Evolutionary conservation across 2,797 vertebrate species (phyloP), one percentile per base, ranked within the genome.

Genomic region (Spea hammondii): DNA sequence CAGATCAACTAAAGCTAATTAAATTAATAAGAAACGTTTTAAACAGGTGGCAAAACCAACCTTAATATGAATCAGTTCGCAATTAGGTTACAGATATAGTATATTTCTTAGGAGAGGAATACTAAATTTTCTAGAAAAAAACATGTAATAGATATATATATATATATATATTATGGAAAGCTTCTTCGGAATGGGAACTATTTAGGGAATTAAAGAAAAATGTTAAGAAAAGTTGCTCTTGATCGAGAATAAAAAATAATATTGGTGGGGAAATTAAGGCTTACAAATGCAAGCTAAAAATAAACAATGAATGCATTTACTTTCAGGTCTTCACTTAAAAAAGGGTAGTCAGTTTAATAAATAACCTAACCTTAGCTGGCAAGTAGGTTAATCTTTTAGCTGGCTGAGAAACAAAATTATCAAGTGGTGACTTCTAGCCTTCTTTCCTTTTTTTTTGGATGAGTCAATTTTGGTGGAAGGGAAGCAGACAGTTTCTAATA

Each of bases 361-460:
- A 57, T 85, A 79, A 83, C 59, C 47, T 17, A 65, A 62, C 65
- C 32, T 67, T n/a, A 65, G 77, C 73, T 79, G 73, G 73, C 51
- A 32, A 73, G 65, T 78, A 80, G 48, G 77, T 79, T 78, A 79
- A 72, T 73, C 10, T 79, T 79, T 76, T 77, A 78, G 78, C 79
- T 70, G 76, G 70, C 48, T 65, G 57, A 32, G 8, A 70, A 62
- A 62, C n/a, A 14, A 59, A 59, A 10, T 13, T 59, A 53, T 7
- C 6, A 79, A 55, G 49, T 5, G 50, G 72, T 76, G 57, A 66
- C 59, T 70, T 72, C 62, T 44, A 6, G 10, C 6, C 3, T 7
- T n/a, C 3, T 32, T 32, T 32, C 32, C 32, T 32, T 32, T 32
- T 32, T 11, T 67, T 44, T 11, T 5, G 65, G 11, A 11, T 48